These are phyloP conservation scores for Myotis brandtii DNA, from an alignment of 2,113 vertebrate species.

Conservation along the genomic window DNA sequence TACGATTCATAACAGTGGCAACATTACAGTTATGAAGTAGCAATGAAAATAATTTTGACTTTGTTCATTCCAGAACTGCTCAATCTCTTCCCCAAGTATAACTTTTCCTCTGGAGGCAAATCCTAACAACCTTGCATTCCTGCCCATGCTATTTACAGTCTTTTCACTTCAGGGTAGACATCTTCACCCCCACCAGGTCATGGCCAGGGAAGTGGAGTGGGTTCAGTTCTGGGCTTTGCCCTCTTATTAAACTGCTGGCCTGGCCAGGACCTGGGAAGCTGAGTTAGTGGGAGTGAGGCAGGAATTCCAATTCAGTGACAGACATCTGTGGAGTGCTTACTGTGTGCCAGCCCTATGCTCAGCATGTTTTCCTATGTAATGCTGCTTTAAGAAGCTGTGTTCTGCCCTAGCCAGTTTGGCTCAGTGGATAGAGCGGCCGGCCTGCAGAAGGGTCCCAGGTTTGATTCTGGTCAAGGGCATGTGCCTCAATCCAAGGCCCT, in stretches of 20 bases:
- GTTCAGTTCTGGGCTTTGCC: conserved; percentile 3
- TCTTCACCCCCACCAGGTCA: not conserved
- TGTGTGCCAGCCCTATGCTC: not conserved
- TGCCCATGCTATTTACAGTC: not conserved
- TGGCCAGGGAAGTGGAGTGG: not conserved
- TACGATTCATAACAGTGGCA: too few species aligned
- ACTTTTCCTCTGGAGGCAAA: not conserved
- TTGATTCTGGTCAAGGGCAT: too few species aligned
- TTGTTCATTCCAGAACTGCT: conserved; percentile 14
- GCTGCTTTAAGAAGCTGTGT: conserved; percentile 16
- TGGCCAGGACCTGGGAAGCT: not conserved
- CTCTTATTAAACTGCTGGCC: not conserved
- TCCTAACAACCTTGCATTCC: not conserved
- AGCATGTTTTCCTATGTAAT: not conserved
- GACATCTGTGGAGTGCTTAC: not conserved
- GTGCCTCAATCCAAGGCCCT: too few species aligned
- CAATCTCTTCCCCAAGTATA: not conserved
- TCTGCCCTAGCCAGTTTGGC: too few species aligned
- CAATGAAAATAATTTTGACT: not conserved
- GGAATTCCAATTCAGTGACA: not conserved
- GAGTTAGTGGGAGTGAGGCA: not conserved
- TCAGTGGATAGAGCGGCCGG: too few species aligned
- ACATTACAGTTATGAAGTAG: too few species aligned
- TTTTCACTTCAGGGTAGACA: not conserved
- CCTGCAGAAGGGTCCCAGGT: too few species aligned